Base-by-base conservation (phyloP, 2,113 vertebrate species). In the Pangasianodon hypophthalmus region DNA sequence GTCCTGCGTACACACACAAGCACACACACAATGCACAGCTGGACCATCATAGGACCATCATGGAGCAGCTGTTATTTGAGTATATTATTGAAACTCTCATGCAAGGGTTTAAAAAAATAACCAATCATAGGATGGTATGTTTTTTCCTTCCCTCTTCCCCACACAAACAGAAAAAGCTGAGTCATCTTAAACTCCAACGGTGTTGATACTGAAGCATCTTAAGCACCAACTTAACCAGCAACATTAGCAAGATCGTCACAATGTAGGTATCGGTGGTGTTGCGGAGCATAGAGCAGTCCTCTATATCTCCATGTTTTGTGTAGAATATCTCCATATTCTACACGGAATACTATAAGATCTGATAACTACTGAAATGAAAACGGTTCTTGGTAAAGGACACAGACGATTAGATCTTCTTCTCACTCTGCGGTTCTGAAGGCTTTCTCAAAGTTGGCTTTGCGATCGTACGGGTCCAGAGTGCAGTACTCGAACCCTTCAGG, bases 351-450 rank as follows among this genome's bases (percentile, higher is more conserved):
- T 32, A 32, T 69, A 32, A 41, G 16, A 41, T 41, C 1, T 18
- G 41, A 37, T 16, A 64, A 3, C 62, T 71, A 6, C 67, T 71
- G 62, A 64, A 64, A 29, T 64, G 26, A 44, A 75, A 75, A 41
- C 67, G 4, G 37, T 52, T n/a, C 1, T 52, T 52, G 46, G 11
- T 80, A 24, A 48, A 1, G 4, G 11, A 54, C 79, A 32, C 26
- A 37, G n/a, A 32, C 7, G 9, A 37, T 56, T n/a, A 52, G 79
- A 56, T 60, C n/a, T 32, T 56, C 32, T 60, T 96, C 98, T 87
- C 96, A 99, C 98, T 99, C 98, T 88, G 98, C 98, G 0, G 97
- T 96, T 62, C 95, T 97, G 94, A 99, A 99, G 69, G 98, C 98
- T 94, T 98, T 96, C 93, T 99, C 97, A 0, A 99, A 99, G 95